Conservation (phyloP, 2,797 vertebrate genomes). For the Myripristis murdjan region DNA sequence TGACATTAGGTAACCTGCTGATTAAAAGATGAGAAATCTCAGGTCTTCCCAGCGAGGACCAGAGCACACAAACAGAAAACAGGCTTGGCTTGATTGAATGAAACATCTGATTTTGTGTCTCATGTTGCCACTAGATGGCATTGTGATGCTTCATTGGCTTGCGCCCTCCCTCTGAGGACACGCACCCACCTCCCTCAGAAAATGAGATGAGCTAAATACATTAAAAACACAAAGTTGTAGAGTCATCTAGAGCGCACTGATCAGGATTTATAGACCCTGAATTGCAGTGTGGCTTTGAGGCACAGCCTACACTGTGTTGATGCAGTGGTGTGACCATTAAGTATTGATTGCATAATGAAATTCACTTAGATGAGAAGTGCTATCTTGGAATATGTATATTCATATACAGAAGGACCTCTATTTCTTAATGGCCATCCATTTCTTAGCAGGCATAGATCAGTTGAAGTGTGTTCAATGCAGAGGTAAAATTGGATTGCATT, state of each 20-base stretch:
- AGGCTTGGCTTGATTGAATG: neutral
- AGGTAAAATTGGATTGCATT: slow-evolving; percentile 59
- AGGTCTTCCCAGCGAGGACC: neutral
- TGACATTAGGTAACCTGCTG: slow-evolving; percentile 2
- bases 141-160: slow-evolving; percentile 66
- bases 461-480: slow-evolving; percentile 33
- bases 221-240: slow-evolving; percentile 41
- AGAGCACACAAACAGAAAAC: neutral
- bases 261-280: slow-evolving; percentile 57
- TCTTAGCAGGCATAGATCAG: slow-evolving; percentile 38
- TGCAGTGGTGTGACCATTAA: slow-evolving; percentile 49
- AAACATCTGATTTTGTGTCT: neutral
- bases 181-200: slow-evolving; percentile 21
- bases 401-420: slow-evolving; percentile 55
- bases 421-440: slow-evolving; percentile 65
- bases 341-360: slow-evolving; percentile 71
- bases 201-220: slow-evolving; percentile 32
- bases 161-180: slow-evolving; percentile 30
- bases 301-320: slow-evolving; percentile 50
- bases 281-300: slow-evolving; percentile 36
- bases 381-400: slow-evolving; percentile 67
- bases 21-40: slow-evolving; percentile 4
- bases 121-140: slow-evolving; percentile 78
- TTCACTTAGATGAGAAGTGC: slow-evolving; percentile 66
- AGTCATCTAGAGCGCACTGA: slow-evolving; percentile 37